Percentiles rank a stretch among this genome's conserved stretches.
phyloP scores from a whole-genome alignment of 2,113 vertebrate species.

The Poeciliopsis turrubarensis region DNA sequence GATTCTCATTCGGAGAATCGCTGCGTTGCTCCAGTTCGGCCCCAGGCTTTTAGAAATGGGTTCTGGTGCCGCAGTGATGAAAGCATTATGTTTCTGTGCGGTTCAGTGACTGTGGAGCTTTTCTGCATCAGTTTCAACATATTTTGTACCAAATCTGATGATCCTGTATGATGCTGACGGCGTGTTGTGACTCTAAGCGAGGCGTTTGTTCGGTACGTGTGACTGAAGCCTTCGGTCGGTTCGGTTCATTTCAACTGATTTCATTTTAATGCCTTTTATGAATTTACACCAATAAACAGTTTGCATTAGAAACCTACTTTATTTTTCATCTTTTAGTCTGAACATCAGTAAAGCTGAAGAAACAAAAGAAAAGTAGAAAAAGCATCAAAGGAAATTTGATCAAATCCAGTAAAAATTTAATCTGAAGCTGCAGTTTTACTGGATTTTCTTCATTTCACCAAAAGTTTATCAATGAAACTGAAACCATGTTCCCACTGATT shows the following conservation, averaged over 20 bases:
- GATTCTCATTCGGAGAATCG: background rate
- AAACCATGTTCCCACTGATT: too few species aligned
- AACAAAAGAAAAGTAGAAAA: background rate
- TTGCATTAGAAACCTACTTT: conserved; percentile 31
- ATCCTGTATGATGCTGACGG: background rate
- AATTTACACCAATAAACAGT: conserved; percentile 60
- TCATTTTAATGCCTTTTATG: conserved; percentile 12
- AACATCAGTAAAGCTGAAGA: background rate
- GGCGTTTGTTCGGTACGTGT: conserved; percentile 8
- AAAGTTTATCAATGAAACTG: too few species aligned
- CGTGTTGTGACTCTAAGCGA: conserved; percentile 8
- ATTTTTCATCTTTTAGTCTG: background rate
- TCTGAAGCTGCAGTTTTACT: too few species aligned
- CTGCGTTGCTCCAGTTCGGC: background rate
- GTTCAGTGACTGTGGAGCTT: background rate
- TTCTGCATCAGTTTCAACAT: background rate
- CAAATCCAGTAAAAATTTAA: too few species aligned
- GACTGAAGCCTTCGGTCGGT: background rate
- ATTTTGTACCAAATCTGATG: background rate
- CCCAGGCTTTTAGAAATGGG: background rate
- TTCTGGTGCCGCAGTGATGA: background rate
- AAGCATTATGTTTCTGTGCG: background rate
- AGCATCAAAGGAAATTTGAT: background rate
- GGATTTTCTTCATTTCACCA: too few species aligned
- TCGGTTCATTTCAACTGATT: conserved; percentile 23